These are phyloP conservation scores for Tolypeutes matacus DNA, from an alignment of 2,797 vertebrate genomes.

Conservation along the genomic window DNA sequence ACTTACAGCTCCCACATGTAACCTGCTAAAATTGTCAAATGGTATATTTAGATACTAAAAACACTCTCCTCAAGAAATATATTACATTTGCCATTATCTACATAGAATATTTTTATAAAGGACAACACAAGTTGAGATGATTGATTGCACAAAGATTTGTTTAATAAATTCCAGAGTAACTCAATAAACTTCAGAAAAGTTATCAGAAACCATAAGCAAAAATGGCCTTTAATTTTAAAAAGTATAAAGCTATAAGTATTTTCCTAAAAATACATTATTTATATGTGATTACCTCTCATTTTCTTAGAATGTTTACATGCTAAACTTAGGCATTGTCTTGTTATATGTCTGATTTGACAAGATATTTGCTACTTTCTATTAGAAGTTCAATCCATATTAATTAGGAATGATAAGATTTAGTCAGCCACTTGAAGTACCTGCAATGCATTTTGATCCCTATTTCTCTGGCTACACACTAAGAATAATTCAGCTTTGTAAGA, in stretches of 20 bases:
- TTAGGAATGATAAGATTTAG: not conserved
- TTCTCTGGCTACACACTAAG: not conserved
- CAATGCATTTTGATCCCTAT: not conserved
- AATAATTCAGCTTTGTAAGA: not conserved
- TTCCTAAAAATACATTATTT: not conserved
- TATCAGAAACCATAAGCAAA: not conserved
- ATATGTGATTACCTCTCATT: not conserved
- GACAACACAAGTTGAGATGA: not conserved
- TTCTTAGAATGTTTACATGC: not conserved
- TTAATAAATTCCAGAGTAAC: not conserved
- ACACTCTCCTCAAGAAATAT: not conserved
- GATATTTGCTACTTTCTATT: not conserved
- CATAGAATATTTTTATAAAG: not conserved
- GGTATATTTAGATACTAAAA: conserved; percentile 29
- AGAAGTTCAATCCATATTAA: not conserved
- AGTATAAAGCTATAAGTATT: not conserved
- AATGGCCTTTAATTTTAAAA: not conserved
- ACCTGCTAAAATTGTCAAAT: not conserved
- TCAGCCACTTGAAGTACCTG: not conserved
- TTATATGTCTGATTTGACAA: not conserved
- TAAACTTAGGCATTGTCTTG: not conserved
- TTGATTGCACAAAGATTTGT: not conserved
- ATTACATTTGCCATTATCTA: not conserved
- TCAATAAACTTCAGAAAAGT: conserved; percentile 13
- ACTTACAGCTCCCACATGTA: not conserved